Conservation (phyloP, 2,113 vertebrate species). For the Scomber scombrus region DNA sequence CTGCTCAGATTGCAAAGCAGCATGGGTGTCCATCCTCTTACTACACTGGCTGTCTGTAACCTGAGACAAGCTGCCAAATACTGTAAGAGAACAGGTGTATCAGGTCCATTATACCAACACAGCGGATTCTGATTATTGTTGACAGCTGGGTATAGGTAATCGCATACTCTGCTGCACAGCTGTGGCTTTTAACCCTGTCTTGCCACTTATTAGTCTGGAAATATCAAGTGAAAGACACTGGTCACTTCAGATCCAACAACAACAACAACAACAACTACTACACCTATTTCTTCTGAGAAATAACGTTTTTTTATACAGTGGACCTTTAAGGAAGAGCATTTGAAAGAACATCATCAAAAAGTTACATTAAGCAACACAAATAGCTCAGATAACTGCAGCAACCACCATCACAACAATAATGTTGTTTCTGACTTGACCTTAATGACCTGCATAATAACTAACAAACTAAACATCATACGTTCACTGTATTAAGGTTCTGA, state of each 20-base stretch:
- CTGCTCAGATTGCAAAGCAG: conserved; percentile 83
- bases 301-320: no score
- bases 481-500: no score
- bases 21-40: conserved; percentile 73
- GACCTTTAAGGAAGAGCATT: no score
- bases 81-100: conserved; percentile 33
- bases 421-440: no score
- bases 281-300: not conserved
- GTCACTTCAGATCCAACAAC: conserved; percentile 14
- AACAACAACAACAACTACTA: not conserved
- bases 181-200: conserved; percentile 42
- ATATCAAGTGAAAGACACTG: not conserved
- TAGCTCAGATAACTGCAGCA: no score
- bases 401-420: no score
- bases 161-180: conserved; percentile 53
- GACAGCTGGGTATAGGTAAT: conserved; percentile 66
- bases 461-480: no score
- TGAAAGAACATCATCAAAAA: no score
- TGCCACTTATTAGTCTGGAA: conserved; percentile 30
- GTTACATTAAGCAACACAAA: no score
- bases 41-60: conserved; percentile 58
- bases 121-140: conserved; percentile 57
- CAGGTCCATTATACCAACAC: conserved; percentile 56
- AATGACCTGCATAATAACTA: no score
- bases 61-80: conserved; percentile 66